Evolutionary conservation across 2,888 invertebrate species (phyloP).

Genomic region (Brachylomia viminalis): DNA sequence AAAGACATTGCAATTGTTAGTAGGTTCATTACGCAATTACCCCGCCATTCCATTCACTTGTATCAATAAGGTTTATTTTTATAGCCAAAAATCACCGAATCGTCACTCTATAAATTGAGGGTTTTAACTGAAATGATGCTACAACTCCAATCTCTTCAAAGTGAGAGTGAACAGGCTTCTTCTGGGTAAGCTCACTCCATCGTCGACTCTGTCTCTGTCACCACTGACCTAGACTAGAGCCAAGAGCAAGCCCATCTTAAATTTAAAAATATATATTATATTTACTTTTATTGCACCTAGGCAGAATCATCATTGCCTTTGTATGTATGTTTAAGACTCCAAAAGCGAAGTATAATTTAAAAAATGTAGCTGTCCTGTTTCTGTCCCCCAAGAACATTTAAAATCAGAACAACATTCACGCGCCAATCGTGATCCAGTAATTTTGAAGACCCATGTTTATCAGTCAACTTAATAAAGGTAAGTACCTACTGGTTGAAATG

Average conservation of each 20-base stretch:
- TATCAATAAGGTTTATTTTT: not conserved
- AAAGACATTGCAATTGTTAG: too few species aligned
- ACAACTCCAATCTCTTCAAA: too few species aligned
- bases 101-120: not conserved
- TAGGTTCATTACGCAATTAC: too few species aligned
- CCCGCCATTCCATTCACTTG: too few species aligned
- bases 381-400: not conserved
- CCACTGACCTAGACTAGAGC: too few species aligned
- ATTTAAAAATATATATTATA: too few species aligned
- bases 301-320: not conserved
- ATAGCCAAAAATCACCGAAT: not conserved
- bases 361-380: not conserved
- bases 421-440: constrained; percentile 10
- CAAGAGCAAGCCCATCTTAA: too few species aligned
- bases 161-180: too few species aligned
- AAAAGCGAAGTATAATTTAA: not conserved
- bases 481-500: constrained; percentile 30
- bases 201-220: too few species aligned
- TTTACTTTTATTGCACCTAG: not conserved
- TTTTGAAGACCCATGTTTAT: constrained; percentile 35
- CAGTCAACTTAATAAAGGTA: constrained; percentile 25
- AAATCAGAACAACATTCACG: not conserved
- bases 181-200: too few species aligned
- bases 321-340: not conserved
- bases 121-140: not conserved